A percentile compares a stretch with the other conserved stretches of the same genome.
phyloP scores from a whole-genome alignment of 2,888 invertebrate genomes.

The Operophtera brumata region DNA sequence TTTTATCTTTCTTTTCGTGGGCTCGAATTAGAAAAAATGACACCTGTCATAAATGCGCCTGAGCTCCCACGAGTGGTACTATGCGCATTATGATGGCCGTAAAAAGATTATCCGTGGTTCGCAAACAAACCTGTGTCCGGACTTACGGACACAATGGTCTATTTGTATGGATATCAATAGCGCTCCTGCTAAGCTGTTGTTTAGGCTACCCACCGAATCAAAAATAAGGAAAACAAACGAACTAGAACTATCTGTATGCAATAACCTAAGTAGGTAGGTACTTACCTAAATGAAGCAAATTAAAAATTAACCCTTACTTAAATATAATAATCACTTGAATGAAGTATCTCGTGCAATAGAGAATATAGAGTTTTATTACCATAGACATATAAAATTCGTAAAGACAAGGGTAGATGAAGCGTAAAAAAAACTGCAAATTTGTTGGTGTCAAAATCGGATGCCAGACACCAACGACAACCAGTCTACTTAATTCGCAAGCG shows the following conservation, averaged over 20 bases:
- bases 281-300: neutral
- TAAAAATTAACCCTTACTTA: too few relatives aligned
- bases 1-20: conserved; percentile 54
- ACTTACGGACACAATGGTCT: conserved; percentile 18
- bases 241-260: neutral
- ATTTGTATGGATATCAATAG: conserved; percentile 14
- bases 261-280: too few relatives aligned
- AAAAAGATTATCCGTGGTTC: conserved; percentile 45
- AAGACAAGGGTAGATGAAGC: too few relatives aligned
- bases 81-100: conserved; percentile 24
- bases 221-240: conserved; percentile 7
- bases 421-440: too few relatives aligned
- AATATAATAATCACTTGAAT: too few relatives aligned
- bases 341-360: too few relatives aligned
- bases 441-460: too few relatives aligned
- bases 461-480: too few relatives aligned
- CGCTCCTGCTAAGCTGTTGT: conserved; percentile 13
- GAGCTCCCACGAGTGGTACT: conserved; percentile 53
- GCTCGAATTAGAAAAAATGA: conserved; percentile 55
- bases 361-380: too few relatives aligned
- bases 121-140: conserved; percentile 52
- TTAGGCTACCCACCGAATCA: too few relatives aligned
- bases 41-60: conserved; percentile 62
- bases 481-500: too few relatives aligned
- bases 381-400: too few relatives aligned